phyloP scores from a whole-genome alignment of 1,140 invertebrate species.

The Bombus pyrosoma region DNA sequence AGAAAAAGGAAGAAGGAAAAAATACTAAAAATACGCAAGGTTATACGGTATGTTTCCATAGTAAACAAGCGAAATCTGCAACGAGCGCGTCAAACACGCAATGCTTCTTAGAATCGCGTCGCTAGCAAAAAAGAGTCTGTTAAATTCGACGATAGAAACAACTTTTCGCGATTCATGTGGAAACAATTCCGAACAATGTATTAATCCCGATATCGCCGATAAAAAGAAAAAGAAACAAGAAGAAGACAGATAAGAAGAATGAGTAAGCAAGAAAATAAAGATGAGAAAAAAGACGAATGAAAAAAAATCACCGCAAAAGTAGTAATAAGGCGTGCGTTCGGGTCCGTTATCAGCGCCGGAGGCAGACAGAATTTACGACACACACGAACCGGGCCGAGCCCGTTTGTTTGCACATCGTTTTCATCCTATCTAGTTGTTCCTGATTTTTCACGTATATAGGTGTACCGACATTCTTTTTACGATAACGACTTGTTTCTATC shows the following conservation, averaged over 20 bases:
- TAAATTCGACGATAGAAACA: not conserved
- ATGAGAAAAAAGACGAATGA: not conserved
- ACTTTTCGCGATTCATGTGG: not conserved
- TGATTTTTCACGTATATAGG: constrained; percentile 58
- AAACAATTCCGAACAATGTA: not conserved
- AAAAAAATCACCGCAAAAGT: constrained; percentile 43
- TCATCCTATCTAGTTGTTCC: constrained; percentile 50
- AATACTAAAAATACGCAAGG: constrained; percentile 13
- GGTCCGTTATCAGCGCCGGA: constrained; percentile 54
- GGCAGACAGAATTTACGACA: constrained; percentile 60
- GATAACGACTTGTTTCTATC: constrained; percentile 34
- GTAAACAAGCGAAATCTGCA: constrained; percentile 31
- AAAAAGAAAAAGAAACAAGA: too few relatives aligned
- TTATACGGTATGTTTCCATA: constrained; percentile 28
- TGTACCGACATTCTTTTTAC: constrained; percentile 33
- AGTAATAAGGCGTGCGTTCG: constrained; percentile 44
- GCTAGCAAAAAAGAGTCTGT: not conserved
- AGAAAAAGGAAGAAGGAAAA: not conserved
- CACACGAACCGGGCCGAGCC: constrained; percentile 34
- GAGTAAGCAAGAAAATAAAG: not conserved
- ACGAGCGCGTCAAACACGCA: constrained; percentile 13
- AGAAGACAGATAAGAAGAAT: not conserved
- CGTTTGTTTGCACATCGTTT: constrained; percentile 60
- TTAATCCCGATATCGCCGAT: too few relatives aligned
- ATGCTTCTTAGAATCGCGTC: constrained; percentile 28